Conservation (phyloP, 2,888 invertebrate species). For the Argynnis bischoffii region DNA sequence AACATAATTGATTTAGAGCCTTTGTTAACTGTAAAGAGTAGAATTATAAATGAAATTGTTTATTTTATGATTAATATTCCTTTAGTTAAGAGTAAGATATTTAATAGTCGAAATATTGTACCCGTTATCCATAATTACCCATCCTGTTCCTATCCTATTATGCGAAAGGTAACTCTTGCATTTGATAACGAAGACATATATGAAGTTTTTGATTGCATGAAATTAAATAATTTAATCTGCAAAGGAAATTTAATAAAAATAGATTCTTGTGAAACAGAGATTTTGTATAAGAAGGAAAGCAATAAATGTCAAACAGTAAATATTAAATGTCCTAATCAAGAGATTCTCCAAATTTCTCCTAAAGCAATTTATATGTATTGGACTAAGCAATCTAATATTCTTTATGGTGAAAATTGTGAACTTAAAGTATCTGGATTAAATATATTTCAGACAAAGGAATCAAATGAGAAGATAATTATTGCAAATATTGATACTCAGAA, state of each 20-base stretch:
- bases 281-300: too few relatives aligned
- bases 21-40: not conserved
- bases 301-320: too few relatives aligned
- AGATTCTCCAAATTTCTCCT: too few relatives aligned
- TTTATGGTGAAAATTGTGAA: conserved; percentile 1
- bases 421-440: too few relatives aligned
- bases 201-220: not conserved
- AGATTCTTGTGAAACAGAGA: too few relatives aligned
- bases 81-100: not conserved
- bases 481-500: not conserved
- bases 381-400: too few relatives aligned
- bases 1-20: not conserved
- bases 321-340: too few relatives aligned
- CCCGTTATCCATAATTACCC: not conserved
- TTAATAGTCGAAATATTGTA: not conserved
- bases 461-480: too few relatives aligned
- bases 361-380: too few relatives aligned
- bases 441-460: too few relatives aligned
- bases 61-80: conserved; percentile 26
- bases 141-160: not conserved
- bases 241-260: not conserved
- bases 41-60: conserved; percentile 18
- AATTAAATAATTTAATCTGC: not conserved
- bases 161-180: not conserved
- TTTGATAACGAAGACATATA: not conserved